Conservation (phyloP, 1,140 invertebrate species). For the Ditylenchus dipsaci region DNA sequence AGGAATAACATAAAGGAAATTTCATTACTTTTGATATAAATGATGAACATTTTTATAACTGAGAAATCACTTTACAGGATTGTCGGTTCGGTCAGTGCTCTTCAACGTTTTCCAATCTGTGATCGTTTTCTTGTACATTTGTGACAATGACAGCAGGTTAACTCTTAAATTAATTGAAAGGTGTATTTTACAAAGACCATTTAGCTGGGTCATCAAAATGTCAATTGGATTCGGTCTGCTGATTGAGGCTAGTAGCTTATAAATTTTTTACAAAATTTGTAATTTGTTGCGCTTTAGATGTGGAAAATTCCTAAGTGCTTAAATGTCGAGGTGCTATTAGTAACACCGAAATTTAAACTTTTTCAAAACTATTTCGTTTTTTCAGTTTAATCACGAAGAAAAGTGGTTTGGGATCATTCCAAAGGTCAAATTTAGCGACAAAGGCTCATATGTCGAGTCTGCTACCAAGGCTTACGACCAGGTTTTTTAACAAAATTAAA, state of each 20-base stretch:
- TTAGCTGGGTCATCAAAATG: constrained; percentile 79
- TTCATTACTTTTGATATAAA: too few relatives aligned
- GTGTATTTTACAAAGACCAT: too few relatives aligned
- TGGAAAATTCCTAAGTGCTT: constrained; percentile 94
- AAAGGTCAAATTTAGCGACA: constrained; percentile 76
- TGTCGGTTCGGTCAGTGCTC: constrained; percentile 96
- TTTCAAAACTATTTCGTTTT: too few relatives aligned
- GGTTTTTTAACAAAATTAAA: too few relatives aligned
- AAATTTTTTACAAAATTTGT: constrained; percentile 59
- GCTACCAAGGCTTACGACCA: constrained; percentile 88
- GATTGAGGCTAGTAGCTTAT: constrained; percentile 76
- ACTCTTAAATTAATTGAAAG: too few relatives aligned
- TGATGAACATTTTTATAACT: too few relatives aligned
- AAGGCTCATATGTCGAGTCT: constrained; percentile 91
- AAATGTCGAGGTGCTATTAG: constrained; percentile 37
- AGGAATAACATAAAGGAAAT: too few relatives aligned
- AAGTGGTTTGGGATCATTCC: constrained; percentile 76
- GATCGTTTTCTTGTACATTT: constrained; percentile 83
- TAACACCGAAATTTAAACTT: too few relatives aligned
- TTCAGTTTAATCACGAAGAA: constrained; percentile 71
- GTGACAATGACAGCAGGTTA: constrained; percentile 88
- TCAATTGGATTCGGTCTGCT: constrained; percentile 76
- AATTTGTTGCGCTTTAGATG: background rate
- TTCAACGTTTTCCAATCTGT: constrained; percentile 96
- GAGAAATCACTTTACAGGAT: constrained; percentile 31